Evolutionary conservation across 2,797 vertebrate genomes (phyloP).

Genomic region (Meda fulgida): DNA sequence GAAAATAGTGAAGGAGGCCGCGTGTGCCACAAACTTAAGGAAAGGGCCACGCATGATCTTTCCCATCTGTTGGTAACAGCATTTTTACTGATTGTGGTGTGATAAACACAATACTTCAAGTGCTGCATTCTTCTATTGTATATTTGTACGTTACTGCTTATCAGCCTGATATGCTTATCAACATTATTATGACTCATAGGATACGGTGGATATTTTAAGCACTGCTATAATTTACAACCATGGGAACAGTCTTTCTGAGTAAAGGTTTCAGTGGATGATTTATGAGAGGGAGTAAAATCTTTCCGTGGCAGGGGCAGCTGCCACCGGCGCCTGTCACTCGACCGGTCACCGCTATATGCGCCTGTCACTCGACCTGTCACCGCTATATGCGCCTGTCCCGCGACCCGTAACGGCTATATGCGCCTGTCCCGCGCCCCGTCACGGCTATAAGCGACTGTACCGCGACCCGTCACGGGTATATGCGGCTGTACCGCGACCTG

Average conservation of each 20-base stretch:
- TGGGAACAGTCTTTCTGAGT: constrained; percentile 26
- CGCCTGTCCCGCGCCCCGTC: too few relatives aligned
- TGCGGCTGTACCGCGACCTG: too few relatives aligned
- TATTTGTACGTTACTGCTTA: constrained; percentile 38
- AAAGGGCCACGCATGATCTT: constrained; percentile 96
- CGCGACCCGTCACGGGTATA: too few relatives aligned
- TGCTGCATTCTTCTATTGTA: neutral
- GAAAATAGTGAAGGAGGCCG: constrained; percentile 97
- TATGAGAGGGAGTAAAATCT: too few relatives aligned
- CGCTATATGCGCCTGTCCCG: too few relatives aligned
- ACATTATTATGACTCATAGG: constrained; percentile 42
- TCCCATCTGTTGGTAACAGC: constrained; percentile 81
- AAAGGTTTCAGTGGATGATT: neutral
- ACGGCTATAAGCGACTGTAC: too few relatives aligned
- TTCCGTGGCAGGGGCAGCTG: too few relatives aligned
- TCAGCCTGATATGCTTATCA: constrained; percentile 36
- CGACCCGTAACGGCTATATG: too few relatives aligned
- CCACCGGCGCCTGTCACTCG: too few relatives aligned
- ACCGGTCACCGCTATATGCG: too few relatives aligned
- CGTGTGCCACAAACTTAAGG: constrained; percentile 98
- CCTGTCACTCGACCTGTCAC: too few relatives aligned
- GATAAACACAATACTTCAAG: neutral
- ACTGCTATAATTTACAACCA: constrained; percentile 47
- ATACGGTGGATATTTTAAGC: constrained; percentile 47
- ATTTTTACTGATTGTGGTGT: constrained; percentile 24